Percentiles rank a stretch among this genome's conserved stretches.
These are phyloP conservation scores for Platerodrilus igneus DNA, from an alignment of 2,888 invertebrate species.

Conservation along the genomic window DNA sequence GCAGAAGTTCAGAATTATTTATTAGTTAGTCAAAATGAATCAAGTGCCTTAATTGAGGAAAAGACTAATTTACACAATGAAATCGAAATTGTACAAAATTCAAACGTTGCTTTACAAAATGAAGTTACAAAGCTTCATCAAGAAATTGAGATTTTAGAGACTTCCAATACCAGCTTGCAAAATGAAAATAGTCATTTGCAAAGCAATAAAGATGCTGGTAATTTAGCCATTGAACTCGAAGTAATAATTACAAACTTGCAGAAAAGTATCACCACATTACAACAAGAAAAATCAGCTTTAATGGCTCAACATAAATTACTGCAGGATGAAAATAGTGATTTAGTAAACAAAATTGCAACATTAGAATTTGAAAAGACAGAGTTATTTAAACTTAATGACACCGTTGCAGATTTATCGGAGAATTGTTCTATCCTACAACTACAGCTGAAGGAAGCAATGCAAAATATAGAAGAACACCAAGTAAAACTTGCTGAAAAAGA, in stretches of 20 bases:
- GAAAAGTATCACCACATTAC: constrained; percentile 1
- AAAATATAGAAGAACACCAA: not conserved
- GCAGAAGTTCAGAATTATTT: not conserved
- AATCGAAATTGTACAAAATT: constrained; percentile 6
- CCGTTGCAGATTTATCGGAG: not conserved
- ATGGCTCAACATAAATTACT: not conserved
- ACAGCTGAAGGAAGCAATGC: not conserved
- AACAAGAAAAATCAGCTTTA: constrained; percentile 2
- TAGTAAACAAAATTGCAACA: not conserved
- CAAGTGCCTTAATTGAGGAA: not conserved
- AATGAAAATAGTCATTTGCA: constrained; percentile 4
- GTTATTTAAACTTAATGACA: not conserved
- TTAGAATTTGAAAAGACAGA: too few relatives aligned
- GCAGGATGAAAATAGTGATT: not conserved
- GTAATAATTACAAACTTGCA: constrained; percentile 3
- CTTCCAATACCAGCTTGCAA: not conserved
- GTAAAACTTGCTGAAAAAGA: not conserved
- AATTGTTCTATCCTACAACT: not conserved
- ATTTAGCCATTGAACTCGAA: constrained; percentile 4
- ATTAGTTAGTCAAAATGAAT: not conserved
- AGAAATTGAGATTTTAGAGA: not conserved
- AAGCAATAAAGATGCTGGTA: constrained; percentile 7
- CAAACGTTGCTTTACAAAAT: constrained; percentile 10
- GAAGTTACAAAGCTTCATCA: constrained; percentile 3
- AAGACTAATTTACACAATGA: constrained; percentile 3